A percentile compares a stretch with the other conserved stretches of the same genome.
These are phyloP conservation scores for Corythucha ciliata DNA, from an alignment of 2,888 invertebrate species.

Conservation along the genomic window DNA sequence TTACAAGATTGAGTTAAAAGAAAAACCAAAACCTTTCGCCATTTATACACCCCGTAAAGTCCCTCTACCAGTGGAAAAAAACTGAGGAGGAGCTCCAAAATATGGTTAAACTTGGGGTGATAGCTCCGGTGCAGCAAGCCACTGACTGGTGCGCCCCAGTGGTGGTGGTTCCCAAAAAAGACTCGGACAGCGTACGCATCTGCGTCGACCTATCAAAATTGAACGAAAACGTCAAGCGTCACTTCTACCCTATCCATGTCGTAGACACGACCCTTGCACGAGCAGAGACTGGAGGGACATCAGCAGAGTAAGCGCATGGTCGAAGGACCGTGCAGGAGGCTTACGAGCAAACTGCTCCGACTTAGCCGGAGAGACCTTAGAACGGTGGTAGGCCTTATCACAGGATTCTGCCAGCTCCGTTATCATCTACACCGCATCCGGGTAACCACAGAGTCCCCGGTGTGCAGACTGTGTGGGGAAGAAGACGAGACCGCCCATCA, in stretches of 20 bases:
- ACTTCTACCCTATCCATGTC: constrained; percentile 10
- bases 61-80: not conserved
- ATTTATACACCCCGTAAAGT: not conserved
- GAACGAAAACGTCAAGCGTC: constrained; percentile 15
- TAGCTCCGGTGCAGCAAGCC: not conserved
- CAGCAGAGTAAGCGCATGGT: no score
- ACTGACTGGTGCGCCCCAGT: constrained; percentile 17
- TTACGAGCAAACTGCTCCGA: no score
- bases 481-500: no score
- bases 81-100: not conserved
- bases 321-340: no score
- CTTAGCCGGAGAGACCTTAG: no score
- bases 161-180: constrained; percentile 9
- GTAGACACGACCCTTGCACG: constrained; percentile 5
- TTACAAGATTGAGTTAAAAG: not conserved
- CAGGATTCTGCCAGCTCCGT: no score
- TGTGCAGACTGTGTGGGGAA: no score
- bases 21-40: constrained; percentile 7
- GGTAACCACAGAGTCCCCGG: no score
- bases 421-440: no score
- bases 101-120: not conserved
- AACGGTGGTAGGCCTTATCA: no score
- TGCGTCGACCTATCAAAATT: constrained; percentile 18
- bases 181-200: constrained; percentile 10
- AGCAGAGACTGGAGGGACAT: no score